Conservation (phyloP, 2,888 invertebrate genomes). For the Penaeus monodon region DNA sequence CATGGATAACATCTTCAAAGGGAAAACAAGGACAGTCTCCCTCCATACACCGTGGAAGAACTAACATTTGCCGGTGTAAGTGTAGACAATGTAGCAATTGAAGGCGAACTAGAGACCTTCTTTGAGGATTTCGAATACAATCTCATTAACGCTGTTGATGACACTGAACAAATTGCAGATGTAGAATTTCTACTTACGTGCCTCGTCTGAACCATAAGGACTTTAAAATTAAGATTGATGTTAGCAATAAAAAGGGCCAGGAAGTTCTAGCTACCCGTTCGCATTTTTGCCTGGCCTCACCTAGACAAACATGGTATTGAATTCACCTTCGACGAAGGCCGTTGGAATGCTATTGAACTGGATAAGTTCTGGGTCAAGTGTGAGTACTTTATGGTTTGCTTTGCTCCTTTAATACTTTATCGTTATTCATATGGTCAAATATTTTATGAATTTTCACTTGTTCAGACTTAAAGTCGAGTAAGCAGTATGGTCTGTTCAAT, state of each 20-base stretch:
- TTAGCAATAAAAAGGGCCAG: conserved; percentile 62
- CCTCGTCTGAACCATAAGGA: conserved; percentile 67
- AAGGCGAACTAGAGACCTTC: conserved; percentile 70
- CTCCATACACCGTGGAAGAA: conserved; percentile 74
- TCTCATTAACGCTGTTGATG: conserved; percentile 68
- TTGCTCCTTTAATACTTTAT: no score
- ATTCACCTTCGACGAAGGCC: conserved; percentile 64
- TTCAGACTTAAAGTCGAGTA: no score
- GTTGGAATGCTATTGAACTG: conserved; percentile 64
- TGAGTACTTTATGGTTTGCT: conserved; percentile 17
- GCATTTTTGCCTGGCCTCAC: conserved; percentile 67
- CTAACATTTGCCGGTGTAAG: conserved; percentile 52
- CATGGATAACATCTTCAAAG: conserved; percentile 78
- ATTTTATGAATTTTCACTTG: no score
- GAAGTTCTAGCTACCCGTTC: conserved; percentile 63
- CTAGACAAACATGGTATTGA: conserved; percentile 66
- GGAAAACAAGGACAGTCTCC: conserved; percentile 76
- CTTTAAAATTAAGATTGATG: conserved; percentile 66
- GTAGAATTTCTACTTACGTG: conserved; percentile 57
- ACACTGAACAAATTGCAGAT: conserved; percentile 36
- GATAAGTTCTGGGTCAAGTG: conserved; percentile 66
- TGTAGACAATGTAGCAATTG: conserved; percentile 72
- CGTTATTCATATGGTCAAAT: no score
- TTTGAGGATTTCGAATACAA: conserved; percentile 67
- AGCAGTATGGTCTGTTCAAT: no score